Evolutionary conservation across 2,888 invertebrate genomes (phyloP), one percentile per base, ranked within the genome.

Genomic region (Euspilapteryx auroguttella): DNA sequence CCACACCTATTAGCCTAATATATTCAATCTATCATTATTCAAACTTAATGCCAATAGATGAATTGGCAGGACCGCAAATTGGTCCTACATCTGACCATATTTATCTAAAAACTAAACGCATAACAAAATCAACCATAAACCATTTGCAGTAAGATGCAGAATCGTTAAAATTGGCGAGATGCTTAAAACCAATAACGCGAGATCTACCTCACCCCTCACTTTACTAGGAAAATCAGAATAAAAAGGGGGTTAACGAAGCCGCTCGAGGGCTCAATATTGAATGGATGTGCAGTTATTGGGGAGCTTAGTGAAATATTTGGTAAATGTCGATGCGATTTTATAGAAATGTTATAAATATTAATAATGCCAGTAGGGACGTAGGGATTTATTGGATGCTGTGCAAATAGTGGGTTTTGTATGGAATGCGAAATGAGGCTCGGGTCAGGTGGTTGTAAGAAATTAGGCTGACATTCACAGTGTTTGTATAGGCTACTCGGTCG

Each of bases 61-160:
- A 61, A 64, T 64, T 45, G 59, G 45, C 50, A 40, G 41, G 30
- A 49, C 64, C 66, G 44, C 65, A 65, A 64, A 64, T 63, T 59
- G 56, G 48, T 41, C 35, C 30, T 42, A 40, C 40, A 42, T 35
- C 34, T 42, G 39, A 40, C 40, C 27, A 12, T 24, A 10, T 9
- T 24, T 13, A 21, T 17, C 24, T 6, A 9, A 8, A n/a, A 27
- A 21, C 10, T 2, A 13, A 7, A n/a, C 9, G 13, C 13, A 8
- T 21, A 21, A n/a, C 4, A 21, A 27, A 9, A 21, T 27, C 12
- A 27, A 9, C 21, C n/a, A 9, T 27, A 13, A 2, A 6, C 9
- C 26, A 8, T 10, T n/a, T 5, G 5, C 13, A 21, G 12, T 10
- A 27, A 27, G 21, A 9, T 9, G n/a, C 5, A 21, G n/a, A 13